Evolutionary conservation across 1,140 invertebrate genomes (phyloP).

Genomic region (Drosophila murphyi): DNA sequence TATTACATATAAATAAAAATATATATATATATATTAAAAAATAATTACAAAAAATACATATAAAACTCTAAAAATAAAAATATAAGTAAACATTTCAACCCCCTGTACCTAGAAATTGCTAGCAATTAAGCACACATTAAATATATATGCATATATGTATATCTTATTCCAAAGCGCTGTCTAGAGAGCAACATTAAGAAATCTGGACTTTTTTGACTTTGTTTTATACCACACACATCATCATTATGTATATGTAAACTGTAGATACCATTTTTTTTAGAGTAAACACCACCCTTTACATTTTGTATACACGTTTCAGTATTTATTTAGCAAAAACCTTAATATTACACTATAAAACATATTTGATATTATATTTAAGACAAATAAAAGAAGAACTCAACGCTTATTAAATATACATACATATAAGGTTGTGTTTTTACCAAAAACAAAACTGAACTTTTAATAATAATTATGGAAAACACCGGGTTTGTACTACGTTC

Average conservation of each 20-base stretch:
- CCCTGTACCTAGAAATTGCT: slow-evolving; percentile 78
- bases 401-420: slow-evolving; percentile 73
- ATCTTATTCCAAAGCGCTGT: slow-evolving; percentile 50
- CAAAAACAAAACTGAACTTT: slow-evolving; percentile 38
- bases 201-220: slow-evolving; percentile 49
- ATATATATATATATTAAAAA: background rate
- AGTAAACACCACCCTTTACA: slow-evolving; percentile 46
- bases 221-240: slow-evolving; percentile 62
- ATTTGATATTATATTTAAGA: slow-evolving; percentile 75
- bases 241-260: slow-evolving; percentile 59
- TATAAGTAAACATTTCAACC: slow-evolving; percentile 48
- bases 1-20: slow-evolving; percentile 20
- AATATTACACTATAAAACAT: slow-evolving; percentile 50
- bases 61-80: slow-evolving; percentile 48
- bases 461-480: slow-evolving; percentile 10
- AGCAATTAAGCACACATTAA: slow-evolving; percentile 58
- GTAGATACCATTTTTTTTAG: slow-evolving; percentile 64
- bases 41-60: slow-evolving; percentile 23
- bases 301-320: slow-evolving; percentile 79
- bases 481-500: slow-evolving; percentile 1
- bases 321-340: slow-evolving; percentile 75
- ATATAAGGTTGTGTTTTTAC: slow-evolving; percentile 71
- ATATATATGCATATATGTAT: slow-evolving; percentile 42
- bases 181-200: slow-evolving; percentile 39
- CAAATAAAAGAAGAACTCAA: slow-evolving; percentile 78